These are phyloP conservation scores for Alectoris magna DNA, from an alignment of 2,797 vertebrate species.

Conservation along the genomic window DNA sequence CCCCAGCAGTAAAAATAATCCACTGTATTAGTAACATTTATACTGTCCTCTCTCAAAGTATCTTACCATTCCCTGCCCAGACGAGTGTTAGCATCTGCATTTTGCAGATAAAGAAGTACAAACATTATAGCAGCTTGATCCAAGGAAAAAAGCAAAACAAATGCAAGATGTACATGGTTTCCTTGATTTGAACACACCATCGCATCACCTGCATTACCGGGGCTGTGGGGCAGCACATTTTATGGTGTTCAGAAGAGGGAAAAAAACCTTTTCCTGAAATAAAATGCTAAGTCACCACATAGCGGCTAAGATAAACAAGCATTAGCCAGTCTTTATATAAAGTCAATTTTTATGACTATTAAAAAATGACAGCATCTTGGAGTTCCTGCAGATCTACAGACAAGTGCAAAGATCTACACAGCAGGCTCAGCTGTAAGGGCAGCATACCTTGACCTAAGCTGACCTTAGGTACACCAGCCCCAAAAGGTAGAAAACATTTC, in stretches of 20 bases:
- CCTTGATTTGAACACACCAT: not conserved
- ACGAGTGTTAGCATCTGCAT: not conserved
- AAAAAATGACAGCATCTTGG: not conserved
- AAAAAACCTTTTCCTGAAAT: not conserved
- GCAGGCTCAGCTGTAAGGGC: not conserved
- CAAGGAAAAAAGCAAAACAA: not conserved
- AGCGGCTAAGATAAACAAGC: not conserved
- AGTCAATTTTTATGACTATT: not conserved
- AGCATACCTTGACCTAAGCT: not conserved
- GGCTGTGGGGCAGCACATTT: not conserved
- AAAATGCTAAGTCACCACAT: not conserved
- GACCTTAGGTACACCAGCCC: not conserved
- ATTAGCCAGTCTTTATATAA: not conserved
- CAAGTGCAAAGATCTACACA: not conserved
- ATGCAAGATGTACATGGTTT: not conserved
- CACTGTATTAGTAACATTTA: slow-evolving; percentile 24
- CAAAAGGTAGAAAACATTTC: not conserved
- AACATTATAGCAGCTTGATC: not conserved
- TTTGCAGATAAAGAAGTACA: slow-evolving; percentile 22
- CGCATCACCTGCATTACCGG: not conserved
- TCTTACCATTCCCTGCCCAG: not conserved
- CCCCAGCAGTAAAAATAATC: slow-evolving; percentile 49
- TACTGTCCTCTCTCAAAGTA: not conserved
- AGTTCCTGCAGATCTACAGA: not conserved
- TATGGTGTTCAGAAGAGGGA: not conserved